Conservation (phyloP, 2,888 invertebrate genomes). For the Calameuta filiformis region DNA sequence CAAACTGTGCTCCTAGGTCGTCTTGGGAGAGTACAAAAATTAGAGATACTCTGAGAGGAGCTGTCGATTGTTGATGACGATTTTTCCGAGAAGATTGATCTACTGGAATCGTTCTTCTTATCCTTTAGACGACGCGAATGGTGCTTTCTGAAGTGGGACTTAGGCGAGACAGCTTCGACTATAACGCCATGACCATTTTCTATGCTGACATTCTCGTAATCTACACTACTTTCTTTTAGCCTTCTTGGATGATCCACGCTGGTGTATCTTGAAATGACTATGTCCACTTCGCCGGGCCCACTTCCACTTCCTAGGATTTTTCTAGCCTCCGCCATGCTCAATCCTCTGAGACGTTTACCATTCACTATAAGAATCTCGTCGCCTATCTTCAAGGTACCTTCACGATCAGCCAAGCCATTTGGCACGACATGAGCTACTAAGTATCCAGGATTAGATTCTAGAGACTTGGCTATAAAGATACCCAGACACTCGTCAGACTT, state of each 20-base stretch:
- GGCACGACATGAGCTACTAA: conserved; percentile 79
- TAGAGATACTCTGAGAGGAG: conserved; percentile 67
- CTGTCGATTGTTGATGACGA: conserved; percentile 30
- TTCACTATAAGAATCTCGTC: conserved; percentile 81
- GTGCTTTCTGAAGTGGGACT: conserved; percentile 59
- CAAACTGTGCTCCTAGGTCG: conserved; percentile 77
- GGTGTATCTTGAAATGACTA: conserved; percentile 72
- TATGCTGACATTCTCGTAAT: conserved; percentile 73
- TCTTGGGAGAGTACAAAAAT: conserved; percentile 80
- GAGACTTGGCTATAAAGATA: conserved; percentile 77
- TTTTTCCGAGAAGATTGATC: conserved; percentile 52
- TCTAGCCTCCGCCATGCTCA: conserved; percentile 75
- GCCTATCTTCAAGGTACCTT: conserved; percentile 75
- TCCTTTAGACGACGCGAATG: conserved; percentile 45
- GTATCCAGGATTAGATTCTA: conserved; percentile 69
- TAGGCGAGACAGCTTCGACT: conserved; percentile 63
- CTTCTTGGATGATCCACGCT: conserved; percentile 50
- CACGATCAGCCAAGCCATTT: conserved; percentile 77
- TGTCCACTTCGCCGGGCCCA: conserved; percentile 74
- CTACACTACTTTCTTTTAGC: conserved; percentile 77
- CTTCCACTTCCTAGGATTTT: conserved; percentile 72
- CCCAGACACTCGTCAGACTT: conserved; percentile 75
- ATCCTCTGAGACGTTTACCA: conserved; percentile 75
- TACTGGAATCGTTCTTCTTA: conserved; percentile 47
- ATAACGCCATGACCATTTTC: conserved; percentile 69